Evolutionary conservation across 2,888 invertebrate genomes (phyloP).

Genomic region (Synergus itoensis): DNA sequence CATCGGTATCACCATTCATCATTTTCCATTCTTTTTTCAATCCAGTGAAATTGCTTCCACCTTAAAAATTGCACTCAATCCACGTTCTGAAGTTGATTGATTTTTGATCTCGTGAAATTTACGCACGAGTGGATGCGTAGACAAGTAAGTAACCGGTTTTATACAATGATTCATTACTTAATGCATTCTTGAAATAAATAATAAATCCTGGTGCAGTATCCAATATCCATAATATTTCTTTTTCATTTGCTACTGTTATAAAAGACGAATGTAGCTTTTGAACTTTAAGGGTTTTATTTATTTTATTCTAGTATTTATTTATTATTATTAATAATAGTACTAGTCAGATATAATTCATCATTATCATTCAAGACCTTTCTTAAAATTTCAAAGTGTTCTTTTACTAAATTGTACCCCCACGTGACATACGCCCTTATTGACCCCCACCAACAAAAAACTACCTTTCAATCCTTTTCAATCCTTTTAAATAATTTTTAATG

Average conservation of each 20-base stretch:
- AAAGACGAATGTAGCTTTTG: not conserved
- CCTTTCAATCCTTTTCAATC: too few relatives aligned
- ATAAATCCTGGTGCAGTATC: constrained; percentile 50
- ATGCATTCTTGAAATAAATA: constrained; percentile 51
- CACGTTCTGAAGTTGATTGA: constrained; percentile 44
- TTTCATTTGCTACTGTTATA: constrained; percentile 41
- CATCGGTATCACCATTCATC: not conserved
- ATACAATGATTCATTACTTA: constrained; percentile 52
- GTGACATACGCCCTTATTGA: too few relatives aligned
- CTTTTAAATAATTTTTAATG: too few relatives aligned
- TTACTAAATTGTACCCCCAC: too few relatives aligned
- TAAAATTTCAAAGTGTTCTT: too few relatives aligned
- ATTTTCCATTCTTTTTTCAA: not conserved
- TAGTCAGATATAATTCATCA: too few relatives aligned
- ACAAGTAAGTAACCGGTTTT: constrained; percentile 52
- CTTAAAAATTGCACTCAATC: not conserved
- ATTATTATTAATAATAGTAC: too few relatives aligned
- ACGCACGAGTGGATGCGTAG: constrained; percentile 42
- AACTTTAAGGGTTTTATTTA: too few relatives aligned
- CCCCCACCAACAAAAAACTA: too few relatives aligned
- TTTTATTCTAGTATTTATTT: too few relatives aligned
- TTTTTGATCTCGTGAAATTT: constrained; percentile 45
- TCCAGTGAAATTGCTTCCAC: not conserved
- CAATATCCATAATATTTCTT: constrained; percentile 42
- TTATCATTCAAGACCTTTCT: too few relatives aligned